phyloP scores from a whole-genome alignment of 2,113 vertebrate genomes.

The Lucifuga dentata region DNA sequence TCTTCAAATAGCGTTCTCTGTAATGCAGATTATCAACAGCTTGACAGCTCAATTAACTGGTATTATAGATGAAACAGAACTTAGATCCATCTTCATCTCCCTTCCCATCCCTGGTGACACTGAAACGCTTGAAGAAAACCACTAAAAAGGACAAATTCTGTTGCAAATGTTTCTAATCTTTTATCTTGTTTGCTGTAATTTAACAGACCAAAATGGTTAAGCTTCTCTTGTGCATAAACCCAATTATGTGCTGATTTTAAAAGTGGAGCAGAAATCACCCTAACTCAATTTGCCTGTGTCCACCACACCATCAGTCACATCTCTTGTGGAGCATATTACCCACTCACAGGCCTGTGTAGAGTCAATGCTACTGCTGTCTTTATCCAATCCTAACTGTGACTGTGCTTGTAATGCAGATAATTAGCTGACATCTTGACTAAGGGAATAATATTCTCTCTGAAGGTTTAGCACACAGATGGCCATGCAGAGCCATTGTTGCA shows the following conservation, averaged over 20 bases:
- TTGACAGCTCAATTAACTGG: slow-evolving; percentile 65
- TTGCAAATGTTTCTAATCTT: not conserved
- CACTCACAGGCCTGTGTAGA: slow-evolving; percentile 26
- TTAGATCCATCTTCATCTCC: slow-evolving; percentile 21
- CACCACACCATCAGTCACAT: slow-evolving; percentile 21
- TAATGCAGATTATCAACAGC: slow-evolving; percentile 53
- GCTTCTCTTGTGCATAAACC: slow-evolving; percentile 13
- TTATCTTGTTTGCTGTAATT: slow-evolving; percentile 12
- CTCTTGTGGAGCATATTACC: slow-evolving; percentile 44
- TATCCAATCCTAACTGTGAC: slow-evolving; percentile 51
- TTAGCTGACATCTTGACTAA: slow-evolving; percentile 45
- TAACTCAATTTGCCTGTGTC: slow-evolving; percentile 44
- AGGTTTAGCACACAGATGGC: slow-evolving; percentile 20
- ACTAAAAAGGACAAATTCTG: slow-evolving; percentile 9
- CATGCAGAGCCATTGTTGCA: slow-evolving; percentile 12
- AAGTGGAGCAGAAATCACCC: slow-evolving; percentile 56
- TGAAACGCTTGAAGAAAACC: slow-evolving; percentile 21
- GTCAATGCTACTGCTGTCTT: slow-evolving; percentile 71
- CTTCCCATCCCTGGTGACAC: slow-evolving; percentile 29
- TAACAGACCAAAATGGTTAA: not conserved
- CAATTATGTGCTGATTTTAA: slow-evolving; percentile 47
- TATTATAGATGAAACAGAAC: slow-evolving; percentile 42
- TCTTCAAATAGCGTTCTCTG: slow-evolving; percentile 25
- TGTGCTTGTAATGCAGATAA: slow-evolving; percentile 43
- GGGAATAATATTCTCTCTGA: slow-evolving; percentile 45